These are phyloP conservation scores for Leptura quadrifasciata DNA, from an alignment of 2,888 invertebrate genomes.

Conservation along the genomic window DNA sequence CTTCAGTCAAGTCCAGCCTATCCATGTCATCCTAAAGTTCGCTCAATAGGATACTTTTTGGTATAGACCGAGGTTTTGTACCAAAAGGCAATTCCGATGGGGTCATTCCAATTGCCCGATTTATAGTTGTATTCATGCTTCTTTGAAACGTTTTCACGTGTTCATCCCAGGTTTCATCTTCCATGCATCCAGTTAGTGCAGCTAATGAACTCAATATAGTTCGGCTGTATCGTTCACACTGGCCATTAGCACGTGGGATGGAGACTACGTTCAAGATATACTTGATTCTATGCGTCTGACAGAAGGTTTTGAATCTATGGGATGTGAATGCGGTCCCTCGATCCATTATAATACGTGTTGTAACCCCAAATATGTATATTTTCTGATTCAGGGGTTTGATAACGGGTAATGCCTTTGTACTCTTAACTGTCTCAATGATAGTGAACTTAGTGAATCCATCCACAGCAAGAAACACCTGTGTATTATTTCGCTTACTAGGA, in stretches of 20 bases:
- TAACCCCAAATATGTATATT: constrained; percentile 22
- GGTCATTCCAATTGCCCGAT: constrained; percentile 21
- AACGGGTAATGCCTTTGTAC: neutral
- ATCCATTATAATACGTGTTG: constrained; percentile 9
- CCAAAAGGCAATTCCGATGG: constrained; percentile 24
- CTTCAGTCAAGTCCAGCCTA: neutral
- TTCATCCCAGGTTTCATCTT: constrained; percentile 10
- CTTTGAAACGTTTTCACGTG: constrained; percentile 17
- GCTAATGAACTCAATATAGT: constrained; percentile 26
- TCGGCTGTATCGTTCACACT: constrained; percentile 43
- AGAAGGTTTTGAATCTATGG: constrained; percentile 24
- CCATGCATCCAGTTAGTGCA: neutral
- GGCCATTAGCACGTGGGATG: constrained; percentile 42
- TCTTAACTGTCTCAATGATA: neutral
- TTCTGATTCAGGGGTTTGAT: neutral
- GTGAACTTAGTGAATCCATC: neutral
- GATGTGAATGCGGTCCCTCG: constrained; percentile 12
- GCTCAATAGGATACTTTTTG: constrained; percentile 19
- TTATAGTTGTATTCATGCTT: constrained; percentile 14
- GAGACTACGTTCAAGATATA: constrained; percentile 32
- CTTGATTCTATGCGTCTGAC: constrained; percentile 8
- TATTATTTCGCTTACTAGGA: neutral
- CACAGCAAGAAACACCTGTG: neutral
- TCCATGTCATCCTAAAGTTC: constrained; percentile 4
- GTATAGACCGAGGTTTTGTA: constrained; percentile 11